These are phyloP conservation scores for Eudorcas thomsonii DNA, from an alignment of 2,113 vertebrate genomes.

Conservation along the genomic window DNA sequence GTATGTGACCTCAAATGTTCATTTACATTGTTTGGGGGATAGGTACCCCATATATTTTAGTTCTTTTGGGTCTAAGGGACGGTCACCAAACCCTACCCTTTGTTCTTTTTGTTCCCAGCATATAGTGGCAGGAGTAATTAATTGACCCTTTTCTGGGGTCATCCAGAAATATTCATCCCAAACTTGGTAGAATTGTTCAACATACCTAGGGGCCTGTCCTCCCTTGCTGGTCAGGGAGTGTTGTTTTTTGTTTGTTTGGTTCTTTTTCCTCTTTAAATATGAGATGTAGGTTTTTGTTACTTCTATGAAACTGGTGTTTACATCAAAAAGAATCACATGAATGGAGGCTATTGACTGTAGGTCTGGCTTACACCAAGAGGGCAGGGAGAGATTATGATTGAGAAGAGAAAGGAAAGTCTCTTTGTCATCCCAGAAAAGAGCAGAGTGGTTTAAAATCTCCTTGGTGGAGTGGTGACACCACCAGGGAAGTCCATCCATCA, in stretches of 20 bases:
- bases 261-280: not conserved
- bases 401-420: not conserved
- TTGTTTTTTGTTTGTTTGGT: not conserved
- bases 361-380: not conserved
- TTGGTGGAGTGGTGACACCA: not conserved
- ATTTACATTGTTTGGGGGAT: not conserved
- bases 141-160: not conserved
- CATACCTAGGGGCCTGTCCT: not conserved
- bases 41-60: not conserved
- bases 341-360: not conserved
- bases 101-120: not conserved
- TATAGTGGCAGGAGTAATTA: not conserved
- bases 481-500: not conserved
- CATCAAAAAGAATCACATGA: not conserved
- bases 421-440: not conserved
- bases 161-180: not conserved
- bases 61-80: not conserved
- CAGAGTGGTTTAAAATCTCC: not conserved
- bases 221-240: not conserved
- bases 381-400: not conserved
- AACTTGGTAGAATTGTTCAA: not conserved
- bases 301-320: not conserved
- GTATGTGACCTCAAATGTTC: not conserved
- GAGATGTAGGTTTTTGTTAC: not conserved
- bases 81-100: not conserved